A percentile compares a stretch with the other conserved stretches of the same genome.
These are phyloP conservation scores for Escarpia spicata DNA, from an alignment of 2,888 invertebrate species.

Conservation along the genomic window DNA sequence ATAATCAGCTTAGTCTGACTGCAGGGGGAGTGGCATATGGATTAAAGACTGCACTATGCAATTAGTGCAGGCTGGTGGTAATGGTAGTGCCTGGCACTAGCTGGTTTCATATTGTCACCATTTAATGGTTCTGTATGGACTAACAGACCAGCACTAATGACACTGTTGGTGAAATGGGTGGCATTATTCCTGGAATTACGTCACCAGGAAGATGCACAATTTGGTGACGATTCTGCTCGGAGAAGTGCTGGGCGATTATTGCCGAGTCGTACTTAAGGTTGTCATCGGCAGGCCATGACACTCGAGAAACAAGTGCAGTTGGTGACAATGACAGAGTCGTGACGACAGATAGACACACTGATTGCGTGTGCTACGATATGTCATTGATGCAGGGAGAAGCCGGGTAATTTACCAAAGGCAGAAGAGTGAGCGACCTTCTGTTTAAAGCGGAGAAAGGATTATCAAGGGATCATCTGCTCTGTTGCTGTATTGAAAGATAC, in stretches of 20 bases:
- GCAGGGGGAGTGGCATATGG: not conserved
- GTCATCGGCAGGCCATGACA: not conserved
- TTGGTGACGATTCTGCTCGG: not conserved
- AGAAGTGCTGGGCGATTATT: not conserved
- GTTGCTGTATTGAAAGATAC: not conserved
- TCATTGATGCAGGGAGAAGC: not conserved
- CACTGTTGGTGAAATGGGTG: not conserved
- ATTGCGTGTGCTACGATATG: not conserved
- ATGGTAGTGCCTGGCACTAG: not conserved
- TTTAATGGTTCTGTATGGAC: not conserved
- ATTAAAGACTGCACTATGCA: not conserved
- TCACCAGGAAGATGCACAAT: not conserved
- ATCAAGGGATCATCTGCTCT: not conserved
- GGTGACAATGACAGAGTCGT: not conserved
- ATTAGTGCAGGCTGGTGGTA: not conserved
- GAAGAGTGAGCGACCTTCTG: not conserved
- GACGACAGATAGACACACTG: not conserved
- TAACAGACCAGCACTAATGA: not conserved
- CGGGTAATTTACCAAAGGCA: not conserved
- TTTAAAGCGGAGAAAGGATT: not conserved
- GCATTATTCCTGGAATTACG: not conserved
- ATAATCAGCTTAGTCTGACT: not conserved
- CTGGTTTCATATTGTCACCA: not conserved
- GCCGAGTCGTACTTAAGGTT: not conserved
- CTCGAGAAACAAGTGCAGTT: not conserved